Evolutionary conservation across 2,797 vertebrate genomes (phyloP), one percentile per base, ranked within the genome.

Genomic region (Telmatherina bonti): DNA sequence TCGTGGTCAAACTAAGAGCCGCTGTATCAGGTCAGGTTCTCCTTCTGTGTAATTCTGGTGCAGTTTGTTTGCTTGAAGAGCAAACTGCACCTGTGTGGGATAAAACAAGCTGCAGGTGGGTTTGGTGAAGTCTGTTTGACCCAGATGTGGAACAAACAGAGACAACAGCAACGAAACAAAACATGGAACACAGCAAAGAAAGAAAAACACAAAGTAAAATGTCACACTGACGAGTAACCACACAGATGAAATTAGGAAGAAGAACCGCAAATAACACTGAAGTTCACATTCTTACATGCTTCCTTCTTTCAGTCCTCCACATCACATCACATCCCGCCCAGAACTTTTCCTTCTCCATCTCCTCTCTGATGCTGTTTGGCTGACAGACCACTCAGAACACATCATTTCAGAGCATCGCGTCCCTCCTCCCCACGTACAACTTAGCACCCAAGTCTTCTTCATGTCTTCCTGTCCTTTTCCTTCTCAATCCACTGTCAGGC

Each of bases 201-300:
- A 86, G 71, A 87, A 60, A 72, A 13, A 84, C 80, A 74, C 31
- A 78, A 78, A 81, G 81, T 55, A 75, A 81, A 75, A 85, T 54
- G 70, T 72, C 61, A 85, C 76, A 72, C 41, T 0, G 62, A 88
- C 76, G 81, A 65, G 67, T 53, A 74, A 75, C 59, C 80, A 82
- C 74, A 75, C 72, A 83, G 51, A 76, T 55, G 2, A 74, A 49
- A 74, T 78, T 80, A 85, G 43, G 54, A 68, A 74, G 81, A 76
- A 92, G 72, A 65, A 84, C 83, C 88, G 70, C 27, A 36, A 83
- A 72, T 77, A 71, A 85, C 79, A 79, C 83, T 83, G 84, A 90
- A 83, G 83, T 67, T 85, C 84, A 87, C 90, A 86, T 89, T 91
- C 94, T 94, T 94, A 95, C 93, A 93, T 94, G 75, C 79, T 88